A percentile compares a stretch with the other conserved stretches of the same genome.
phyloP scores from a whole-genome alignment of 1,140 invertebrate species.

The Panagrolaimus sp. region DNA sequence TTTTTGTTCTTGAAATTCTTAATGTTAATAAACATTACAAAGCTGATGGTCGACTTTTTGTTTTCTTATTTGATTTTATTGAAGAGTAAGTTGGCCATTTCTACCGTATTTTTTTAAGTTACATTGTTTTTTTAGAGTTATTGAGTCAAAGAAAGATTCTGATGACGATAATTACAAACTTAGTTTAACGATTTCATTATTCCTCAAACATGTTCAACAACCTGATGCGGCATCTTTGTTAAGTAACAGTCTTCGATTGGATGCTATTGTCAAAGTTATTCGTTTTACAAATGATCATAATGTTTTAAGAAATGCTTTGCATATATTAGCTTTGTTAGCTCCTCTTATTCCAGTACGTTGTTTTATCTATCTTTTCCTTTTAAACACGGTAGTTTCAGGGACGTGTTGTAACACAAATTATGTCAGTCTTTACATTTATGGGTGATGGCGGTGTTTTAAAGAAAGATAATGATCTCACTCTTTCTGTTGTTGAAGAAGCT shows the following conservation, averaged over 20 bases:
- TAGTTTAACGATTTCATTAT: neutral
- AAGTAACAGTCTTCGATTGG: constrained; percentile 20
- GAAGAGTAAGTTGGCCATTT: constrained; percentile 23
- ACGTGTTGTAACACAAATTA: constrained; percentile 29
- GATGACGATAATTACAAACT: neutral
- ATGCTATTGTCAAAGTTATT: constrained; percentile 31
- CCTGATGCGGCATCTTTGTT: neutral
- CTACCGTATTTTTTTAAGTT: constrained; percentile 1
- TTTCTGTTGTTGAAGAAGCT: constrained; percentile 33
- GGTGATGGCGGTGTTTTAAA: constrained; percentile 34
- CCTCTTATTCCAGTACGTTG: constrained; percentile 29
- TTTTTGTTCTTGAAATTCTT: constrained; percentile 29
- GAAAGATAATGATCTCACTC: constrained; percentile 38
- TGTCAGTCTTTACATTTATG: constrained; percentile 39
- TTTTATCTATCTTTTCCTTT: neutral
- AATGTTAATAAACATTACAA: neutral
- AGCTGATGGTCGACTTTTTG: constrained; percentile 23
- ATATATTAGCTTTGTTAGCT: constrained; percentile 30
- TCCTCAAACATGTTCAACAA: constrained; percentile 2
- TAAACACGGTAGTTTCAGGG: constrained; percentile 6
- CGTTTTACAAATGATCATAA: constrained; percentile 31
- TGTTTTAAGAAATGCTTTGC: constrained; percentile 35
- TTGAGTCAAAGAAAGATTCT: neutral
- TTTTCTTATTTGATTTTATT: constrained; percentile 26
- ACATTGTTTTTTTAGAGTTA: neutral